phyloP scores from a whole-genome alignment of 2,888 invertebrate species.

The Anorthoa munda region DNA sequence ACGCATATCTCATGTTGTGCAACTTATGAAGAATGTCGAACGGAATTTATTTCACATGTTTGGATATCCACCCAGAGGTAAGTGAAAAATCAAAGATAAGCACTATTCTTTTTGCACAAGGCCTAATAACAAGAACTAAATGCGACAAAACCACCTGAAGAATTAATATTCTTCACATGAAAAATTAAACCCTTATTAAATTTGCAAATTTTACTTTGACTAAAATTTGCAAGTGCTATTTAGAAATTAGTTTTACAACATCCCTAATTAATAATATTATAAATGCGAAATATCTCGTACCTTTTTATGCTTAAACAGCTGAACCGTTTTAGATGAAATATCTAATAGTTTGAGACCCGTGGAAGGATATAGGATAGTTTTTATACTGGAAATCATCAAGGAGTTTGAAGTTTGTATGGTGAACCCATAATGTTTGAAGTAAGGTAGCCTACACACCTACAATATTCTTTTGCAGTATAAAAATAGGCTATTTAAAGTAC shows the following conservation, averaged over 20 bases:
- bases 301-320: no score
- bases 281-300: no score
- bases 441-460: no score
- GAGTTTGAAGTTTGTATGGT: no score
- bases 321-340: no score
- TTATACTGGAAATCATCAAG: no score
- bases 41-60: conserved; percentile 79
- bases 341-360: no score
- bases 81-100: background rate
- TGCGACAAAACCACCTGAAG: background rate
- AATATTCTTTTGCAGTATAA: no score
- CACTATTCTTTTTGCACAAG: background rate
- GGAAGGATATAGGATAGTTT: no score
- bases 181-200: background rate
- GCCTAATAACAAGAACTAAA: background rate
- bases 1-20: conserved; percentile 74
- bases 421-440: background rate
- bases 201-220: background rate
- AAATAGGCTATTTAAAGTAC: no score
- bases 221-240: background rate
- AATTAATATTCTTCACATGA: no score
- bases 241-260: background rate
- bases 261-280: no score
- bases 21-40: conserved; percentile 79
- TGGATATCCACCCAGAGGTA: conserved; percentile 85